Conservation (phyloP, 2,888 invertebrate genomes). For the Lysandra bellargus region DNA sequence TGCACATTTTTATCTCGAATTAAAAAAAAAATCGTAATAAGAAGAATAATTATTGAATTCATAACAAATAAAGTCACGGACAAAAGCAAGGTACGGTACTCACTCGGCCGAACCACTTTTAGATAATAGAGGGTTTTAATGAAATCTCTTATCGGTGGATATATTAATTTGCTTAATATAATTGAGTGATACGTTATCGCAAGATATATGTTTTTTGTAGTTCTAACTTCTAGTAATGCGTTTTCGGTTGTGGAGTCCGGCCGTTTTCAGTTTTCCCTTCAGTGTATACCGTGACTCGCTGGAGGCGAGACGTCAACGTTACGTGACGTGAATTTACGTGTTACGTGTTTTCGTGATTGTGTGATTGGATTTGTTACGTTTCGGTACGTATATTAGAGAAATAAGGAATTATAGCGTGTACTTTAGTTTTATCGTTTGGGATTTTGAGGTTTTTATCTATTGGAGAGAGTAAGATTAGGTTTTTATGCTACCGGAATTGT, state of each 20-base stretch:
- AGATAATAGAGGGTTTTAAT: slow-evolving; percentile 59
- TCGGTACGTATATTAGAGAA: not conserved
- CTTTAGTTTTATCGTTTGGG: not conserved
- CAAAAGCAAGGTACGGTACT: slow-evolving; percentile 37
- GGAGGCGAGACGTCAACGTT: not conserved
- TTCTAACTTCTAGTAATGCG: slow-evolving; percentile 37
- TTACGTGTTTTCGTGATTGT: slow-evolving; percentile 15
- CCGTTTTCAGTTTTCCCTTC: slow-evolving; percentile 25
- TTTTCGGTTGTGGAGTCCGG: not conserved
- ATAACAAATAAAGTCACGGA: slow-evolving; percentile 15
- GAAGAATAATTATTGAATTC: not conserved
- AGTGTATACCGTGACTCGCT: slow-evolving; percentile 16
- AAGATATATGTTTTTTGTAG: slow-evolving; percentile 39
- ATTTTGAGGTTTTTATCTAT: not conserved
- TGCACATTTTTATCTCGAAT: too few species aligned
- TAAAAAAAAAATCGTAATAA: not conserved
- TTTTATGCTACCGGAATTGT: not conserved
- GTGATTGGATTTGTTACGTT: slow-evolving; percentile 16
- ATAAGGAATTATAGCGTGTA: not conserved
- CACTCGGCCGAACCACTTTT: slow-evolving; percentile 42
- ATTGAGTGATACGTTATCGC: slow-evolving; percentile 64
- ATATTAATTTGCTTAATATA: slow-evolving; percentile 66
- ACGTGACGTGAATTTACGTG: slow-evolving; percentile 4
- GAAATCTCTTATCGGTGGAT: slow-evolving; percentile 55
- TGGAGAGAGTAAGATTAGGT: not conserved